Evolutionary conservation across 2,113 vertebrate genomes (phyloP), one percentile per base, ranked within the genome.

Genomic region (Ailurus styani): DNA sequence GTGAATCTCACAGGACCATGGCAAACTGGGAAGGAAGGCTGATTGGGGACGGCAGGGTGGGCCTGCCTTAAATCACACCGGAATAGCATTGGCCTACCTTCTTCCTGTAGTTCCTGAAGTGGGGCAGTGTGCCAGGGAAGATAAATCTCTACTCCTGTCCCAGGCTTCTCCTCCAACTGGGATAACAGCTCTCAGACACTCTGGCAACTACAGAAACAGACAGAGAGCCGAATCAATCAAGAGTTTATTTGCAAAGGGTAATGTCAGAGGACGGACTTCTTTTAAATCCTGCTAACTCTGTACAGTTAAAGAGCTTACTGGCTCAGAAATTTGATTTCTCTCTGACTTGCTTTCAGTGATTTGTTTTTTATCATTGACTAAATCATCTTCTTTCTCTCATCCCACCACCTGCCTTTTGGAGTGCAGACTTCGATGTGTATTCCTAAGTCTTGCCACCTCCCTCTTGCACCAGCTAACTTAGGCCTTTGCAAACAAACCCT

Each of bases 211-310:
- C 14, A 95, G 52, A 95, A 96, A 93, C 62, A 97, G 83, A 97
- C 70, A 95, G 73, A 90, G 40, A 4, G 9, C 79, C 0, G 1
- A 93, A 96, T 96, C 93, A 95, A 95, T 95, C 96, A 95, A 73
- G 87, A 93, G 79, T 96, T 97, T 97, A 97, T 98, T 96, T 98
- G 97, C 87, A 92, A 95, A 97, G 94, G 18, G 29, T 90, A 96
- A 92, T 81, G 83, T 92, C 78, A 88, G 84, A 96, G 55, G 70
- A 93, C 87, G 75, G 91, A 96, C 87, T 97, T 96, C 91, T 83
- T 93, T 95, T 93, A 94, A 93, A 95, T 95, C 37, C 62, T 94
- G 89, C 37, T 90, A 95, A 93, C 37, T 64, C 40, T 55, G 31
- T 94, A 84, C 50, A 90, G 82, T 97, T 88, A 94, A 94, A 72